phyloP scores from a whole-genome alignment of 2,113 vertebrate genomes.

The Bungarus multicinctus region DNA sequence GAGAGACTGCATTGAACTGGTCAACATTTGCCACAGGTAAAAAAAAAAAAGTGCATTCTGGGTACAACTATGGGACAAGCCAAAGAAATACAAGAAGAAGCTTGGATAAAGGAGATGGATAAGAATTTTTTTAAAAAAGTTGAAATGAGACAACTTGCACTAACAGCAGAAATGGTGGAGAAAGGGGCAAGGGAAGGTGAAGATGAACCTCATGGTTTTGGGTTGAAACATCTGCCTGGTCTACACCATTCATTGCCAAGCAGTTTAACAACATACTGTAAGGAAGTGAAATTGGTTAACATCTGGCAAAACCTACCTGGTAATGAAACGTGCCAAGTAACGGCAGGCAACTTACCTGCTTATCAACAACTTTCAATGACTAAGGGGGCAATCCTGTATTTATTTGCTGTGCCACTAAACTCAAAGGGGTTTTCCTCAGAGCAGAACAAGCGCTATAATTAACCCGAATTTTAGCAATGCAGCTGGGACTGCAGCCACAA shows the following conservation, averaged over 20 bases:
- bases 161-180: neutral
- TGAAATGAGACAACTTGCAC: neutral
- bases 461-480: neutral
- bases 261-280: neutral
- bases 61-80: neutral
- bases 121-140: neutral
- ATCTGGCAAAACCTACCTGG: neutral
- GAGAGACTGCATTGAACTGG: neutral
- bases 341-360: neutral
- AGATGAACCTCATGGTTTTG: neutral
- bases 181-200: neutral
- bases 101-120: neutral
- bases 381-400: neutral
- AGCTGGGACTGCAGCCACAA: neutral
- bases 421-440: neutral
- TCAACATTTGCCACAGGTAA: neutral
- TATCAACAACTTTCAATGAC: neutral
- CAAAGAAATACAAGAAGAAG: neutral
- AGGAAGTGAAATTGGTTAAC: neutral
- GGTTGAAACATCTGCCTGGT: neutral
- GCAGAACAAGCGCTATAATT: neutral
- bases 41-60: neutral
- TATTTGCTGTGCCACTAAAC: neutral
- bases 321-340: neutral
- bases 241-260: neutral